These are phyloP conservation scores for Limnodromus scolopaceus DNA, from an alignment of 2,797 vertebrate species.

Conservation along the genomic window DNA sequence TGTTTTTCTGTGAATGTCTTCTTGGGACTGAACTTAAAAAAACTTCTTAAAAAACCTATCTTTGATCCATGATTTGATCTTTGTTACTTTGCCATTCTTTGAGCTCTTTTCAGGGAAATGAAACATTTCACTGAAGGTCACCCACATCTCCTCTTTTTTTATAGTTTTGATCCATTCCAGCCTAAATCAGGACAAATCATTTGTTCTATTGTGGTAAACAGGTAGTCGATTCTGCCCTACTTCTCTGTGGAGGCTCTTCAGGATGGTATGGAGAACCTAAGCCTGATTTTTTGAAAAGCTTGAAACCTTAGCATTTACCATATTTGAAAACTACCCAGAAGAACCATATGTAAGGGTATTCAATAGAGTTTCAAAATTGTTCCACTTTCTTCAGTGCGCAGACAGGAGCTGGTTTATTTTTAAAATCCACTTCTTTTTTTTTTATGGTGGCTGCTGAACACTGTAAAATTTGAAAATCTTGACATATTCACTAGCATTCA, in stretches of 20 bases:
- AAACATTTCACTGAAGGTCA: background rate
- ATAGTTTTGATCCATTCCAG: background rate
- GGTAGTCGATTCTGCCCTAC: background rate
- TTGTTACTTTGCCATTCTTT: background rate
- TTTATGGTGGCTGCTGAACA: background rate
- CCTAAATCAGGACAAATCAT: background rate
- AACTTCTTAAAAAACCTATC: background rate
- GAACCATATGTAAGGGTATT: background rate
- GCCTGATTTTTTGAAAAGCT: background rate
- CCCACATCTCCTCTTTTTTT: background rate
- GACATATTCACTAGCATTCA: background rate
- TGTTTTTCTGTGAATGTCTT: background rate
- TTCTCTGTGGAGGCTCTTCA: background rate
- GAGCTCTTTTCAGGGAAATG: background rate
- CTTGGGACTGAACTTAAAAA: background rate
- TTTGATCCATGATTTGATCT: background rate
- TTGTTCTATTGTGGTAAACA: background rate
- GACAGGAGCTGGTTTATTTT: background rate
- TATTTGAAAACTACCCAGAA: background rate
- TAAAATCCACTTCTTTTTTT: background rate
- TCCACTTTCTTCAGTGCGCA: background rate
- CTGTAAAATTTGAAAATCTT: background rate
- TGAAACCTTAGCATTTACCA: background rate
- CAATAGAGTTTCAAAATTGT: background rate
- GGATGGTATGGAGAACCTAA: background rate